Evolutionary conservation across 2,888 invertebrate species (phyloP).

Genomic region (Mongoloraphidia duomilia): DNA sequence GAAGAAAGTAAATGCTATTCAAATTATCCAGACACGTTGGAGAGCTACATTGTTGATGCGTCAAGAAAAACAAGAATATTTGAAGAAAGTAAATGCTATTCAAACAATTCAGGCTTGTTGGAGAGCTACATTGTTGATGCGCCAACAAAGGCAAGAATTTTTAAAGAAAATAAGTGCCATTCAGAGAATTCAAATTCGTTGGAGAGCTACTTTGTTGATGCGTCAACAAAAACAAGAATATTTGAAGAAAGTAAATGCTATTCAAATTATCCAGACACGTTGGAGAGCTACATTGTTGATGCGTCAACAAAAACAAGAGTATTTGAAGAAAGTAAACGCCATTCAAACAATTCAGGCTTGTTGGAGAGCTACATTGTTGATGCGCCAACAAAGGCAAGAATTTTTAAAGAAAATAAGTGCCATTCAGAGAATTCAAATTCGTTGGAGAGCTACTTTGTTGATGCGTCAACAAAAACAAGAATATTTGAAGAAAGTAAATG

Average conservation of each 20-base stretch:
- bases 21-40: slow-evolving; percentile 27
- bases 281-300: slow-evolving; percentile 22
- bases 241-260: slow-evolving; percentile 12
- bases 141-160: slow-evolving; percentile 16
- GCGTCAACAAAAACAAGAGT: slow-evolving; percentile 15
- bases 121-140: slow-evolving; percentile 2
- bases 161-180: slow-evolving; percentile 21
- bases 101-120: slow-evolving; percentile 8
- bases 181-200: slow-evolving; percentile 23
- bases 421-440: slow-evolving; percentile 30
- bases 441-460: slow-evolving; percentile 22
- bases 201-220: slow-evolving; percentile 24
- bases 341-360: slow-evolving; percentile 20
- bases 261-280: slow-evolving; percentile 20
- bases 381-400: slow-evolving; percentile 25
- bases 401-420: slow-evolving; percentile 28
- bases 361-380: slow-evolving; percentile 29
- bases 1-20: slow-evolving; percentile 13
- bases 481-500: slow-evolving; percentile 19
- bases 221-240: slow-evolving; percentile 14
- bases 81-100: slow-evolving; percentile 12
- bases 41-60: slow-evolving; percentile 29
- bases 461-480: slow-evolving; percentile 19
- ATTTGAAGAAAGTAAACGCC: slow-evolving; percentile 15
- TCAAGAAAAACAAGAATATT: slow-evolving; percentile 6